Conservation (phyloP, 2,113 vertebrate species). For the Carollia perspicillata region DNA sequence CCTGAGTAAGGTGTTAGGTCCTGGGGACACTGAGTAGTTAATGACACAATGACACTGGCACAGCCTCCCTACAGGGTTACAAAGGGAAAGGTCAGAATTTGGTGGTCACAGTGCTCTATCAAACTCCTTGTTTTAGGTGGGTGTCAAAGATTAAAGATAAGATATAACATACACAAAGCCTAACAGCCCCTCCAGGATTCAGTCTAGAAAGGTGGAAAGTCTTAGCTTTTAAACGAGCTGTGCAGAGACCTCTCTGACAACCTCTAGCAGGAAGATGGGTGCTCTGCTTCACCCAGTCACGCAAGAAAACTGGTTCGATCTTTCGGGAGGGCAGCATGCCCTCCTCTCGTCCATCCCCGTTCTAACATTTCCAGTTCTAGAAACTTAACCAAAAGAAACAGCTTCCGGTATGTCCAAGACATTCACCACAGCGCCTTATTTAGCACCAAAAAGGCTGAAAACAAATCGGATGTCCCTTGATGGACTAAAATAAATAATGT, state of each 20-base stretch:
- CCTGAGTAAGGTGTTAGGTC: conserved; percentile 96
- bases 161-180: conserved; percentile 29
- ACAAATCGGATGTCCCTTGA: background rate
- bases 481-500: background rate
- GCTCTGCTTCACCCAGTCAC: background rate
- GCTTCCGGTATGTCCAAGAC: background rate
- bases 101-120: background rate
- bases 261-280: background rate
- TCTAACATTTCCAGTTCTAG: conserved; percentile 26
- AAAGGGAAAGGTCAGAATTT: conserved; percentile 59
- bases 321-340: background rate
- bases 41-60: conserved; percentile 95
- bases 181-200: background rate
- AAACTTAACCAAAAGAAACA: conserved; percentile 11
- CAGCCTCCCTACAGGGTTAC: conserved; percentile 90
- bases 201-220: background rate
- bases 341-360: background rate
- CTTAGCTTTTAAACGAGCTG: background rate
- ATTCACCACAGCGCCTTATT: background rate
- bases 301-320: background rate
- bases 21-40: conserved; percentile 97
- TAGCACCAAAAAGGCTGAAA: background rate
- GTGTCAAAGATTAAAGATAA: conserved; percentile 11
- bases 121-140: background rate
- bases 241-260: background rate